Percentiles rank a stretch among this genome's conserved stretches.
phyloP scores from a whole-genome alignment of 2,797 vertebrate species.

The Enteromius fasciolatus region DNA sequence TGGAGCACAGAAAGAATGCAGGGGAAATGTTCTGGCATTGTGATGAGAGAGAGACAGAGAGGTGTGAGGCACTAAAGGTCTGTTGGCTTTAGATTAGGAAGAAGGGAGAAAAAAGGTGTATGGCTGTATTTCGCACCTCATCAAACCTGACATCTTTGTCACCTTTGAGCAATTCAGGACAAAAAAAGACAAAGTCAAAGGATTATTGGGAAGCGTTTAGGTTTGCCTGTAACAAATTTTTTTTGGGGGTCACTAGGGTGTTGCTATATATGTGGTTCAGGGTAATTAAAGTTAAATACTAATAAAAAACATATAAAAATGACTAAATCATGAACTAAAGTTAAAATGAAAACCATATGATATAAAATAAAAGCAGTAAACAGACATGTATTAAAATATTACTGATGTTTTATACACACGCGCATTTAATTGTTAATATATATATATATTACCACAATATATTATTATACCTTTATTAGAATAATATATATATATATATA shows the following conservation, averaged over 20 bases:
- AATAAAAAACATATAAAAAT: too few species aligned
- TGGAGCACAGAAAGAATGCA: constrained; percentile 44
- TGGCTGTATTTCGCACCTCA: constrained; percentile 59
- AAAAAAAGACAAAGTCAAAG: not conserved
- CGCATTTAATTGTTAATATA: too few species aligned
- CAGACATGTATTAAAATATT: too few species aligned
- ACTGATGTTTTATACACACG: too few species aligned
- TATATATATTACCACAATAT: too few species aligned
- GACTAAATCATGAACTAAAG: not conserved
- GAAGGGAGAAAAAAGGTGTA: constrained; percentile 50
- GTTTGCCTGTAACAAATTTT: not conserved
- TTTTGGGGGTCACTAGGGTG: not conserved
- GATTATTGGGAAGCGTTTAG: not conserved
- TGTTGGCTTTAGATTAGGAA: constrained; percentile 29
- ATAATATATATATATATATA: too few species aligned
- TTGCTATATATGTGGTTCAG: not conserved
- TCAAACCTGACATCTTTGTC: constrained; percentile 62
- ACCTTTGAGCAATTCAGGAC: constrained; percentile 35
- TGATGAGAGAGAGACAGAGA: constrained; percentile 62
- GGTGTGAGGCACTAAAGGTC: constrained; percentile 44
- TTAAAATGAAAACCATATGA: not conserved
- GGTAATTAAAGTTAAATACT: not conserved
- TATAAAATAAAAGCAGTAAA: too few species aligned
- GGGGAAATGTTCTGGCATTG: constrained; percentile 37
- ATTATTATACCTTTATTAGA: too few species aligned